Conservation (phyloP, 2,113 vertebrate species). For the Sturnus vulgaris region DNA sequence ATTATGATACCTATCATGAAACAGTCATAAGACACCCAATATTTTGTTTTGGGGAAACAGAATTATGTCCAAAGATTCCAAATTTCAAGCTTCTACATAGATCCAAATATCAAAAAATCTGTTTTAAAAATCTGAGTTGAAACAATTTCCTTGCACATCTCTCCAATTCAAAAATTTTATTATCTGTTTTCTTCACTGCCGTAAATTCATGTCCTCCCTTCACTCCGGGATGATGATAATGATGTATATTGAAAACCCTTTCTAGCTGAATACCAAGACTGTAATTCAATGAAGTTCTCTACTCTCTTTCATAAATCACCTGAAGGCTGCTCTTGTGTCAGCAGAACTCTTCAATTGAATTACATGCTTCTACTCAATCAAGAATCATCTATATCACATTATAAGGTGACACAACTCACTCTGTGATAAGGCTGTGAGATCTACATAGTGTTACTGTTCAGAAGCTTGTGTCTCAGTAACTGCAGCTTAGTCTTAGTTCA, state of each 20-base stretch:
- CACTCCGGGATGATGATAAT: not conserved
- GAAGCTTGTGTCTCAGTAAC: not conserved
- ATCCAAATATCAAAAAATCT: not conserved
- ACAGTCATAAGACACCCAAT: not conserved
- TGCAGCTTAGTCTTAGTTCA: not conserved
- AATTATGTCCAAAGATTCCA: not conserved
- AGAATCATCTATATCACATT: slow-evolving; percentile 35
- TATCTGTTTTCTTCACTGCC: not conserved
- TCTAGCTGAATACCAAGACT: slow-evolving; percentile 1
- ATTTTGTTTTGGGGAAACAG: not conserved
- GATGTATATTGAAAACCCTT: not conserved
- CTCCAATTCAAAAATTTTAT: not conserved
- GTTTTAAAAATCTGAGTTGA: not conserved
- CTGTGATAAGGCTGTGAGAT: not conserved
- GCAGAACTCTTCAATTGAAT: slow-evolving; percentile 42
- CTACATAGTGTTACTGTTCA: not conserved
- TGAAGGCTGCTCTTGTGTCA: slow-evolving; percentile 32
- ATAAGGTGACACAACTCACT: not conserved
- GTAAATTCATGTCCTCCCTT: not conserved
- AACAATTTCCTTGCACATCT: accelerated
- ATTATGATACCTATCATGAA: not conserved
- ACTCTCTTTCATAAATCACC: slow-evolving; percentile 49
- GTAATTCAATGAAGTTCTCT: slow-evolving; percentile 26
- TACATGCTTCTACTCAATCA: slow-evolving; percentile 39
- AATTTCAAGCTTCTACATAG: not conserved